Conservation (phyloP, 2,888 invertebrate genomes). For the Leptogaster cylindrica region DNA sequence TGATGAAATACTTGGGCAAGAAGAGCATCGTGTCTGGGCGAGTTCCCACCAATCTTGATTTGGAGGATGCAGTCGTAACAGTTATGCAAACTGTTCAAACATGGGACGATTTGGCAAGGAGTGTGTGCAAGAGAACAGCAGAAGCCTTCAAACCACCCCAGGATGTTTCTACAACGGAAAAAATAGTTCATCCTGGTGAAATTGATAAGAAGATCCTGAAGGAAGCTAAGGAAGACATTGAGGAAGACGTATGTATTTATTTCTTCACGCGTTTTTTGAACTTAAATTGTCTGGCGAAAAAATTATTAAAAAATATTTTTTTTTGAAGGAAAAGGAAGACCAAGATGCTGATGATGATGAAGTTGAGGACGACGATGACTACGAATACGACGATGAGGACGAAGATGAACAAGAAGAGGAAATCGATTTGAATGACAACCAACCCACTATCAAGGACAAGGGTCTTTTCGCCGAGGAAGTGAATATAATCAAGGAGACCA, state of each 20-base stretch:
- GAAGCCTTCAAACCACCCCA: slow-evolving; percentile 48
- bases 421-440: slow-evolving; percentile 44
- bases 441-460: slow-evolving; percentile 53
- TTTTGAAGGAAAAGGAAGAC: no score
- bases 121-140: slow-evolving; percentile 56
- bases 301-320: no score
- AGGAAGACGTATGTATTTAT: slow-evolving; percentile 59
- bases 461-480: slow-evolving; percentile 57
- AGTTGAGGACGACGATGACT: slow-evolving; percentile 19
- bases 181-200: slow-evolving; percentile 22
- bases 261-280: no score
- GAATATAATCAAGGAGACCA: slow-evolving; percentile 55
- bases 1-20: slow-evolving; percentile 64
- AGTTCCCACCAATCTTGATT: slow-evolving; percentile 52
- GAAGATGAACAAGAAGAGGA: slow-evolving; percentile 42
- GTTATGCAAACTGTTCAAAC: slow-evolving; percentile 50
- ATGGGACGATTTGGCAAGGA: slow-evolving; percentile 57
- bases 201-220: slow-evolving; percentile 50
- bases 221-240: slow-evolving; percentile 57
- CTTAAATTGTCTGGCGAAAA: no score
- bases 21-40: slow-evolving; percentile 54
- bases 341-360: slow-evolving; percentile 52
- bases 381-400: slow-evolving; percentile 24
- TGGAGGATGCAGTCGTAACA: slow-evolving; percentile 46
- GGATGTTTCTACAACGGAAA: slow-evolving; percentile 35